Base-by-base conservation (phyloP, 2,888 invertebrate genomes). In the Lottia scabra region DNA sequence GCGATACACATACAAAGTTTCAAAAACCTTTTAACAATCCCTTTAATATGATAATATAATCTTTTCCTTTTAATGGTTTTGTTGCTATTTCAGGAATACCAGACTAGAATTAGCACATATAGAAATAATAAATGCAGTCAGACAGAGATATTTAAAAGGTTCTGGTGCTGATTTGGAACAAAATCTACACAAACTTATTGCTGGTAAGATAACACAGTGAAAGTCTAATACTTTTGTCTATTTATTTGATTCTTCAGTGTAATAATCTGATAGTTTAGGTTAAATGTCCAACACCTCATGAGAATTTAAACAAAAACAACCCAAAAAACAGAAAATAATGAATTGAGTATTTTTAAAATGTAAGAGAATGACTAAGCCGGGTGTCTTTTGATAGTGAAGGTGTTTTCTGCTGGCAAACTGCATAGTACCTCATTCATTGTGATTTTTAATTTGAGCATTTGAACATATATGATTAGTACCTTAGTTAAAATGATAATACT, bases 61-160 rank as follows among this genome's bases (percentile, higher is more conserved):
- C 8, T 38, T 38, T 10, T 38, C 38, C 38, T 19, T 10, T 43
- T 23, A 30, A 8, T 68, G 30, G 5, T 30, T 16, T 44, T 68
- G 16, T 65, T 38, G 38, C 3, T 8, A 68, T 73, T 74, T 23
- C 72, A 83, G 83, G 78, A 78, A 68, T 63, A 73, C 71, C 23
- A 56, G 79, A 19, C 75, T 87, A 62, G 78, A 73, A 16, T 67
- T 87, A 67, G 81, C 84, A 15, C 84, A 87, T 71, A 69, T 71
- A 26, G 85, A 84, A 63, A 83, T 87, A 2, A 70, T 71, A 15
- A 70, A 69, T 15, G 85, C 85, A 6, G 80, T 87, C 0, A 77
- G 80, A 71, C 83, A 81, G 69, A 77, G 86, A 16, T 87, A 87
- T 73, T 73, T 87, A 70, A 81, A 80, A 48, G 78, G 81, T 4